Percentiles rank a stretch among this genome's conserved stretches.
phyloP scores from a whole-genome alignment of 2,797 vertebrate genomes.

The Amazonetta brasiliensis region DNA sequence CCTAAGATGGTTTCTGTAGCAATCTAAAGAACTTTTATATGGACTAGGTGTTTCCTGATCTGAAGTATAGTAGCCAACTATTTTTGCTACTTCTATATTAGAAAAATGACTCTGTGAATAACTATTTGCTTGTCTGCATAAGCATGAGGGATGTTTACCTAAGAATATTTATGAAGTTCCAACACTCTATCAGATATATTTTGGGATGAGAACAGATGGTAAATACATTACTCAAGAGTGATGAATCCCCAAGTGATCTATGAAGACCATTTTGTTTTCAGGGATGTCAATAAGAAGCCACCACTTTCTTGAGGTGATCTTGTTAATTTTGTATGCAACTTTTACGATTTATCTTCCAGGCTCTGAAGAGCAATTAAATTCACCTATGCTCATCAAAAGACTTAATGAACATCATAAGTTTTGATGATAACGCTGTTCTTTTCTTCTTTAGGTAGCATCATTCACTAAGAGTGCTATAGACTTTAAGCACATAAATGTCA shows the following conservation, averaged over 20 bases:
- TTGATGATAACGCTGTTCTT: conserved; percentile 42
- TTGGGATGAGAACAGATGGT: conserved; percentile 34
- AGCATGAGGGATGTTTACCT: not conserved
- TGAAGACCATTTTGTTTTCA: conserved; percentile 10
- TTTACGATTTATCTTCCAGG: conserved; percentile 52
- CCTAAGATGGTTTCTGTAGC: not conserved
- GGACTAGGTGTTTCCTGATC: not conserved
- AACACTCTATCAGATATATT: not conserved
- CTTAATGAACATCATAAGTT: conserved; percentile 56
- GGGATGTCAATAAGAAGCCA: not conserved
- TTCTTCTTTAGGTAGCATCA: conserved; percentile 9
- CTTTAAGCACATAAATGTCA: conserved; percentile 14
- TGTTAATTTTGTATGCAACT: conserved; percentile 40
- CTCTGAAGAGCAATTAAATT: conserved; percentile 54
- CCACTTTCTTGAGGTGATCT: conserved; percentile 27
- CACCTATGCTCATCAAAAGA: conserved; percentile 55
- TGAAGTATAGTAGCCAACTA: not conserved
- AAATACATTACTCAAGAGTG: not conserved
- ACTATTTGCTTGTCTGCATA: not conserved
- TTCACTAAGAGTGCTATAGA: not conserved
- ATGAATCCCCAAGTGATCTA: conserved; percentile 17
- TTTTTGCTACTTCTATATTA: not conserved
- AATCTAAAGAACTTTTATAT: not conserved
- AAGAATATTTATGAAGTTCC: conserved; percentile 40
- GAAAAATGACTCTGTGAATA: not conserved